Conservation (phyloP, 2,113 vertebrate genomes). For the Crotophaga sulcirostris region DNA sequence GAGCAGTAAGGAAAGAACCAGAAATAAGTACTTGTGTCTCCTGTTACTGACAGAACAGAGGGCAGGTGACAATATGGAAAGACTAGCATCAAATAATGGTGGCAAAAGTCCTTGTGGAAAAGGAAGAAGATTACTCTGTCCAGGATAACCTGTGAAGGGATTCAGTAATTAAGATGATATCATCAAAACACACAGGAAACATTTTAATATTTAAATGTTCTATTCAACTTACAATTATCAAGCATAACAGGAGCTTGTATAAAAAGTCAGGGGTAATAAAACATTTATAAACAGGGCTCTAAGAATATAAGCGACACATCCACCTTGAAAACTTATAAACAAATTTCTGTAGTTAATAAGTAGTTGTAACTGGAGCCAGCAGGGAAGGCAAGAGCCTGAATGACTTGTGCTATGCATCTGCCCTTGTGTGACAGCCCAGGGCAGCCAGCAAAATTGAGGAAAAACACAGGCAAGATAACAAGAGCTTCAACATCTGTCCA, state of each 20-base stretch:
- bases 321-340: background rate
- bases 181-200: background rate
- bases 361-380: background rate
- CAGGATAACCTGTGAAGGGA: background rate
- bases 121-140: background rate
- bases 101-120: background rate
- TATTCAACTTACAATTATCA: background rate
- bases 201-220: background rate
- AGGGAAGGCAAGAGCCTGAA: background rate
- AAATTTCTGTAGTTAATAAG: background rate
- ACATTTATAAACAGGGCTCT: background rate
- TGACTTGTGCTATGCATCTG: background rate
- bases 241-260: background rate
- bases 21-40: background rate
- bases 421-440: background rate
- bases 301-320: background rate
- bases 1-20: background rate
- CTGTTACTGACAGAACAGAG: background rate
- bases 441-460: background rate
- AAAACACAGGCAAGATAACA: accelerated
- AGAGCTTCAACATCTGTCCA: background rate
- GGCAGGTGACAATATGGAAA: background rate
- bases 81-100: background rate
- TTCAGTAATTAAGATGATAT: background rate
- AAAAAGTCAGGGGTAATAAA: background rate